phyloP scores from a whole-genome alignment of 92 coral and sea anemone genomes.

The Epizoanthus ramosus region DNA sequence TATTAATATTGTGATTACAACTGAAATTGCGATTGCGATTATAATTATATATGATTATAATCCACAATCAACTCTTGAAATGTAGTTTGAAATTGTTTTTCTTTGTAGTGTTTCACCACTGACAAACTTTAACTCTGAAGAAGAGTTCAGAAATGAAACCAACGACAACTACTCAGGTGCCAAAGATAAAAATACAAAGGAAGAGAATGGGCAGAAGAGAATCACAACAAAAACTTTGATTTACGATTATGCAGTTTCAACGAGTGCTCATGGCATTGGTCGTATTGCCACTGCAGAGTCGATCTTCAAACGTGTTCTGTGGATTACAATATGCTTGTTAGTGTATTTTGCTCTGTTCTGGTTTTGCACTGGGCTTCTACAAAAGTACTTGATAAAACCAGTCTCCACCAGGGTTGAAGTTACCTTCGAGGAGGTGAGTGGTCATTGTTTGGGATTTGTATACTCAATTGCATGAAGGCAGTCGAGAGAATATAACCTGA shows the following conservation, averaged over 20 bases:
- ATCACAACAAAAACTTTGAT: slow-evolving; percentile 35
- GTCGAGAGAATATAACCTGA: no score
- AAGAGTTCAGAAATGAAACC: neutral
- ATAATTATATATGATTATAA: no score
- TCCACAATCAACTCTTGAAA: no score
- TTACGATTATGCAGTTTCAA: slow-evolving; percentile 57
- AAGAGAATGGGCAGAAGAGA: neutral
- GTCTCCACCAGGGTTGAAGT: slow-evolving; percentile 70
- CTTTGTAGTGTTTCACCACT: slow-evolving; percentile 36
- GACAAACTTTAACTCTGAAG: neutral
- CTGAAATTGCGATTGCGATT: no score
- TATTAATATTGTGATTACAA: no score
- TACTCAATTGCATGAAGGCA: no score
- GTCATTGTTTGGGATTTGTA: no score
- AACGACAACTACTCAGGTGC: no score
- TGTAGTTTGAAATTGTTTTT: neutral
- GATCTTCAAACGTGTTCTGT: slow-evolving; percentile 45
- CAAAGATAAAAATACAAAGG: neutral
- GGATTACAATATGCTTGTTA: slow-evolving; percentile 48
- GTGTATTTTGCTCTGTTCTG: slow-evolving; percentile 53
- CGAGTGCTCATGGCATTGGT: slow-evolving; percentile 82
- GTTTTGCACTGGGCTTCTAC: slow-evolving; percentile 54
- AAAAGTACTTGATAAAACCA: slow-evolving; percentile 55
- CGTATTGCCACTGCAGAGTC: slow-evolving; percentile 66
- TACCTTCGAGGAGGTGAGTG: slow-evolving; percentile 72